These are phyloP conservation scores for Drosophila planitibia DNA, from an alignment of 2,888 invertebrate species.

Conservation along the genomic window DNA sequence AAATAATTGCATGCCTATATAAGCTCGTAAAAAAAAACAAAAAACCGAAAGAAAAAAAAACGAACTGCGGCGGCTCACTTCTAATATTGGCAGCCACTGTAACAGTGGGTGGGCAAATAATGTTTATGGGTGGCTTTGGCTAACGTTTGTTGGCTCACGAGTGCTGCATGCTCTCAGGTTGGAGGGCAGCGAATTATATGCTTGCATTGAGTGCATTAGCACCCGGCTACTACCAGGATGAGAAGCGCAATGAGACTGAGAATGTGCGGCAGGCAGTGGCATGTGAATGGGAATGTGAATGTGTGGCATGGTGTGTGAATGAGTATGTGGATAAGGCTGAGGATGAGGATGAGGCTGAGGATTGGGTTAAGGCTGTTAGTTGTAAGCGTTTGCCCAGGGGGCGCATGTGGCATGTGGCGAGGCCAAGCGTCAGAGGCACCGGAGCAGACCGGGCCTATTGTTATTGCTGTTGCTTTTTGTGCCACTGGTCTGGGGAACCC, in stretches of 20 bases:
- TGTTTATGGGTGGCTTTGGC: conserved; percentile 23
- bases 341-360: conserved; percentile 17
- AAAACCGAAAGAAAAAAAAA: background rate
- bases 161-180: conserved; percentile 61
- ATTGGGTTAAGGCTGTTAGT: conserved; percentile 70
- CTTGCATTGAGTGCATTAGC: conserved; percentile 79
- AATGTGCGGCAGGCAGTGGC: background rate
- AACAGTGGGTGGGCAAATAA: conserved; percentile 34
- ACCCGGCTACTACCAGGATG: conserved; percentile 57
- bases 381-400: conserved; percentile 72
- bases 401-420: conserved; percentile 39
- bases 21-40: background rate
- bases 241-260: conserved; percentile 40
- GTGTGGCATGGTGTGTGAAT: background rate
- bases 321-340: background rate
- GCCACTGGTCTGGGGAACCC: conserved; percentile 24
- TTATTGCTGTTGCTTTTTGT: conserved; percentile 39
- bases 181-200: conserved; percentile 78
- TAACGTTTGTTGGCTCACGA: conserved; percentile 55
- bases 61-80: background rate
- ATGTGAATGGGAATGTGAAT: background rate
- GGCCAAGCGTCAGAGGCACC: conserved; percentile 59
- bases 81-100: conserved; percentile 37
- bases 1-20: conserved; percentile 6
- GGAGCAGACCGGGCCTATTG: conserved; percentile 46